Base-by-base conservation (phyloP, 2,888 invertebrate genomes). In the Acrocyrtus sp. region DNA sequence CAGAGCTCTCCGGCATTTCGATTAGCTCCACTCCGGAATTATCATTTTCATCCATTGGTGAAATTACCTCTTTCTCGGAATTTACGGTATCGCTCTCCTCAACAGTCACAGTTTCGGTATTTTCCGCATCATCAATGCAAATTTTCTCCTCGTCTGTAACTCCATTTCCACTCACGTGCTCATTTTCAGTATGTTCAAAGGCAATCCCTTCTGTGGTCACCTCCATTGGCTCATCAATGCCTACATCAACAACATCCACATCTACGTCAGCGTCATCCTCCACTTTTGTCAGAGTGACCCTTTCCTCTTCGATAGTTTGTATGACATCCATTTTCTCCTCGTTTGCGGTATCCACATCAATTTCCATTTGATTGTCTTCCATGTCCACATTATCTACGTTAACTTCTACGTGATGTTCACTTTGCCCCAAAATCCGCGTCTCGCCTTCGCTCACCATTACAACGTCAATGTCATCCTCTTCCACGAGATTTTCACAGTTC, bases 221-320 rank as follows among this genome's bases (percentile, higher is more conserved):
- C 61, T 75, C 77, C 72, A 77, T 69, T 34, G 69, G 69, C 63
- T 77, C 77, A 70, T 77, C 74, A 45, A 66, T 69, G 41, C 72
- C 69, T n/a, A 60, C 70, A 67, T 75, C 75, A 12, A 68, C 62
- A 26, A 61, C 65, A 22, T 65, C 72, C 10, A 63, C 57, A 19
- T 61, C 69, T 1, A 72, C 39, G 41, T 74, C 63, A 21, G 53
- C 57, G 29, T 74, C 69, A 5, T 62, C 63, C 21, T 19, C 63
- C 17, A 57, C 63, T 47, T 68, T 74, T 51, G 45, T 41, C 12
- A 67, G 50, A 17, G 61, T 61, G 8, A 69, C 54, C 45, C 54
- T 54, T 54, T 61, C 61, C 26, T 60, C 53, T 27, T 19, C 17
- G 12, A 61, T 22, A 21, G 3, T 12, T 48, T 22, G 48, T 22